Conservation (phyloP, 1,140 invertebrate genomes). For the Elymnias hypermnestra region DNA sequence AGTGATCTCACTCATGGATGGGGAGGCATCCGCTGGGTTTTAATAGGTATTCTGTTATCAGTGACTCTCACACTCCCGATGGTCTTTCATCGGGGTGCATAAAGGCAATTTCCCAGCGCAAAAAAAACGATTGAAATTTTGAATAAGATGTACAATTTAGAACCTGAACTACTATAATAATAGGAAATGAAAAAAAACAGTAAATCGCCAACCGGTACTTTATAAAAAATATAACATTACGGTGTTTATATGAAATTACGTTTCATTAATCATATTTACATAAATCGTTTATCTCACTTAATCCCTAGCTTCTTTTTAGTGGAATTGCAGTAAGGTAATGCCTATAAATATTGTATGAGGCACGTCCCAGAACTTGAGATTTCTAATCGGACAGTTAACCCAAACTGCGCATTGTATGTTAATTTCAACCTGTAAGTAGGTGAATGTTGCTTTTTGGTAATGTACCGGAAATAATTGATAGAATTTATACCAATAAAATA, state of each 20-base stretch:
- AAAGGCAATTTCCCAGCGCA: background rate
- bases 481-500: too few relatives aligned
- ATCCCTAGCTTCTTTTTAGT: background rate
- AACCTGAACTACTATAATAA: background rate
- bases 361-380: conserved; percentile 16
- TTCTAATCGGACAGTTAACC: conserved; percentile 17
- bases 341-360: conserved; percentile 17
- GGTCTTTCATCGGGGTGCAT: too few relatives aligned
- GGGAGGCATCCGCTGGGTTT: too few relatives aligned
- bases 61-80: too few relatives aligned
- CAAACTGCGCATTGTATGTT: conserved; percentile 16
- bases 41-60: too few relatives aligned
- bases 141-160: background rate
- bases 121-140: background rate
- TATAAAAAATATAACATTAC: too few relatives aligned
- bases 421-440: conserved; percentile 9
- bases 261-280: too few relatives aligned
- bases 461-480: background rate
- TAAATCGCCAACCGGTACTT: too few relatives aligned
- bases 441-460: background rate
- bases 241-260: too few relatives aligned
- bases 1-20: too few relatives aligned
- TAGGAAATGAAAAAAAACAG: too few relatives aligned
- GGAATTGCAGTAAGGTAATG: conserved; percentile 1
- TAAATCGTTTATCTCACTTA: too few relatives aligned